Percentiles rank a stretch among this genome's conserved stretches.
These are phyloP conservation scores for Anisognathus igniventris DNA, from an alignment of 2,797 vertebrate species.

Conservation along the genomic window DNA sequence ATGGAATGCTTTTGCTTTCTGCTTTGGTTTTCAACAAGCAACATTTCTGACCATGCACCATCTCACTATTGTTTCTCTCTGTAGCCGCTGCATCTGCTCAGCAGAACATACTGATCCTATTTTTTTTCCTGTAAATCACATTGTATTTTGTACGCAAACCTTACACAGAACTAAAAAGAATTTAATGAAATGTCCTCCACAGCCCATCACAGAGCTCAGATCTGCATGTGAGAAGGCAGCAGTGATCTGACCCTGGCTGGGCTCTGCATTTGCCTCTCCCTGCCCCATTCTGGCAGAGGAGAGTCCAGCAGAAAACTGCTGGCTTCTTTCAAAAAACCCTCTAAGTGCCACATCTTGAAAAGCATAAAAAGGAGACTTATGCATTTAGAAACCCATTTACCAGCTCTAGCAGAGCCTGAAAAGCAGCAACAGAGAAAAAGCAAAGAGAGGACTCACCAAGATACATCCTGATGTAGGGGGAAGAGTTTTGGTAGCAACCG, in stretches of 20 bases:
- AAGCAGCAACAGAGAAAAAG: background rate
- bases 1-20: slow-evolving; percentile 7
- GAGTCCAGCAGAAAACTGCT: background rate
- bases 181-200: background rate
- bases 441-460: slow-evolving; percentile 40
- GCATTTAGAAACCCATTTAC: background rate
- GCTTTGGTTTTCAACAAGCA: background rate
- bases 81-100: background rate
- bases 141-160: background rate
- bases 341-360: background rate
- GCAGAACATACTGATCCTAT: background rate
- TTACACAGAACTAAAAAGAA: background rate
- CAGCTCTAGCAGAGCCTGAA: background rate
- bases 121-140: background rate
- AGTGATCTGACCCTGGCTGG: background rate
- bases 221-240: background rate
- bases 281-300: background rate
- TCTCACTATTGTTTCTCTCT: background rate
- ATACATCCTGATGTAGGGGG: slow-evolving; percentile 5
- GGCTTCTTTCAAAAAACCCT: background rate
- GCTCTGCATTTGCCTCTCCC: background rate
- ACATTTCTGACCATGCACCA: background rate
- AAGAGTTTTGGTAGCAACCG: background rate
- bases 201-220: background rate
- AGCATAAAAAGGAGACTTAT: background rate